Evolutionary conservation across 2,113 vertebrate species (phyloP).

Genomic region (Xerus inauris): DNA sequence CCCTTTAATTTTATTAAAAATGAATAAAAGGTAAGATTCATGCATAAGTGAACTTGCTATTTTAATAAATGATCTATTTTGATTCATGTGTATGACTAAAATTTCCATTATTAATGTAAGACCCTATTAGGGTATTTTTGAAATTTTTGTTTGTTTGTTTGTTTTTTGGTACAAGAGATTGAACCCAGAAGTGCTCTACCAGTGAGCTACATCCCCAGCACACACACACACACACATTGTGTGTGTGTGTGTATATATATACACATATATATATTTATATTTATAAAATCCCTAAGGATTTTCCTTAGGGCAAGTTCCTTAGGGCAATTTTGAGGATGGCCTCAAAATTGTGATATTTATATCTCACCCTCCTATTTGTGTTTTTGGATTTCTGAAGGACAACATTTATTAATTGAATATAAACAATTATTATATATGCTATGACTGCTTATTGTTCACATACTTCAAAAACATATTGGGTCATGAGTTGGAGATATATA

Average conservation of each 20-base stretch:
- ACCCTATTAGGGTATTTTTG: background rate
- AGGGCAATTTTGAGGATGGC: too few species aligned
- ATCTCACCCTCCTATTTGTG: background rate
- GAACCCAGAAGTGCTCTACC: too few species aligned
- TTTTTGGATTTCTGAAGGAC: background rate
- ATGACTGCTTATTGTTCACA: background rate
- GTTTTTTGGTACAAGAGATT: too few species aligned
- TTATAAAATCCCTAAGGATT: too few species aligned
- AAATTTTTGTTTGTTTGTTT: too few species aligned
- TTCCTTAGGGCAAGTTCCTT: too few species aligned
- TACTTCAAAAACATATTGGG: background rate
- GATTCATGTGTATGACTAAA: background rate
- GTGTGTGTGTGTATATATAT: too few species aligned
- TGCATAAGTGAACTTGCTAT: background rate
- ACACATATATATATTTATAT: too few species aligned
- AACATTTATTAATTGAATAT: background rate
- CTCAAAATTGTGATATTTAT: too few species aligned
- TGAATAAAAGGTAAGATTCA: background rate
- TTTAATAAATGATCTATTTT: background rate
- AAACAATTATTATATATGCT: background rate
- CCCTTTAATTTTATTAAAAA: background rate
- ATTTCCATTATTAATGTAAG: background rate
- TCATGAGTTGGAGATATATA: background rate
- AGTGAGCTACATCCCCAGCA: too few species aligned
- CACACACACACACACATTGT: too few species aligned